These are phyloP conservation scores for Pelochelys cantorii DNA, from an alignment of 2,797 vertebrate genomes.

Conservation along the genomic window DNA sequence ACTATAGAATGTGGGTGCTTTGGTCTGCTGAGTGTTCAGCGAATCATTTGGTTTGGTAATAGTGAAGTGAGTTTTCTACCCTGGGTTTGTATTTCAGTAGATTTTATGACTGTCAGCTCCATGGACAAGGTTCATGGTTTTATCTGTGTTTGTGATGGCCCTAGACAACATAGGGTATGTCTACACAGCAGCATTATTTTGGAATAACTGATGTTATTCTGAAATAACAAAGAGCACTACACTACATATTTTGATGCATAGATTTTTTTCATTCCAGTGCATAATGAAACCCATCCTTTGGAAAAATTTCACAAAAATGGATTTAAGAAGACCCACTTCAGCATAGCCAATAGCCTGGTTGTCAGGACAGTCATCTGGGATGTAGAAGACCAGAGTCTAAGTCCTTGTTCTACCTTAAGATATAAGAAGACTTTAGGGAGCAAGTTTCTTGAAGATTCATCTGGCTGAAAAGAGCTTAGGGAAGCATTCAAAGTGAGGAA, in stretches of 20 bases:
- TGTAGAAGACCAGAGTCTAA: neutral
- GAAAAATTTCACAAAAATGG: neutral
- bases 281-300: neutral
- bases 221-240: too few species aligned
- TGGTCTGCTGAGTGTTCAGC: neutral
- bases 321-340: neutral
- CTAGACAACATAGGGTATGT: slow-evolving; percentile 17
- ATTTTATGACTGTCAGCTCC: slow-evolving; percentile 18
- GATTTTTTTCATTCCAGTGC: neutral
- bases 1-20: slow-evolving; percentile 20
- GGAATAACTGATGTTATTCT: too few species aligned
- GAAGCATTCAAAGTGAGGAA: slow-evolving; percentile 38
- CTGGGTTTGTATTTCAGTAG: neutral
- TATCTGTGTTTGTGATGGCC: slow-evolving; percentile 48
- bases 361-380: neutral
- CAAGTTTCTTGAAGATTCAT: slow-evolving; percentile 8
- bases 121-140: neutral
- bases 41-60: neutral
- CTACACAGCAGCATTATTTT: too few species aligned
- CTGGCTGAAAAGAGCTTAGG: slow-evolving; percentile 2
- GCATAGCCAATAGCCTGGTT: neutral
- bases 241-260: too few species aligned
- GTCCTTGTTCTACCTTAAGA: neutral
- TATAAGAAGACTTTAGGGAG: neutral
- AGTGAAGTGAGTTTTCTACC: neutral